These are phyloP conservation scores for Cinclus cinclus DNA, from an alignment of 2,113 vertebrate species.

Conservation along the genomic window DNA sequence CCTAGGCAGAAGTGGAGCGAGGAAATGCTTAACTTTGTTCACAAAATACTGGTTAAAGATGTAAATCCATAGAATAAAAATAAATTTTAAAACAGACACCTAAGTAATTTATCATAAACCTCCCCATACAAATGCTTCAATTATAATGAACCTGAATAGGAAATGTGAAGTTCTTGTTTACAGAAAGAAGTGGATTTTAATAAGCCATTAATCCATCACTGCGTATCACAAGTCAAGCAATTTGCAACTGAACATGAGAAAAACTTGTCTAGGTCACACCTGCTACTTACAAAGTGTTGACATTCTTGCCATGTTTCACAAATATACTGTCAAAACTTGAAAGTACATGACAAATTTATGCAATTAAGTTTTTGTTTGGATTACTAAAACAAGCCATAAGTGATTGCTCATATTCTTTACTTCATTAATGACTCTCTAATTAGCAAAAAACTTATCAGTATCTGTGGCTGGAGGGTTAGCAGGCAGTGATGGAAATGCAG, in stretches of 20 bases:
- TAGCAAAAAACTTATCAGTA: conserved; percentile 69
- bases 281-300: conserved; percentile 30
- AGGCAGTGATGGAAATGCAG: conserved; percentile 65
- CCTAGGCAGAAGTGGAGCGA: not conserved
- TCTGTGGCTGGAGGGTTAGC: conserved; percentile 67
- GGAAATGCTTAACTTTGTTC: not conserved
- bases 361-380: conserved; percentile 63
- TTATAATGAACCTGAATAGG: not conserved
- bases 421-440: conserved; percentile 73
- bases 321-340: conserved; percentile 46
- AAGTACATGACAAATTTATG: conserved; percentile 51
- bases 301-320: conserved; percentile 46
- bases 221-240: not conserved
- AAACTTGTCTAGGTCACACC: conserved; percentile 4
- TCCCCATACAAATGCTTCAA: not conserved
- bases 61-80: not conserved
- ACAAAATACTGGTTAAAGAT: not conserved
- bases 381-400: conserved; percentile 58
- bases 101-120: not conserved
- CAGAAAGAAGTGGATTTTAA: conserved; percentile 20
- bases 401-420: conserved; percentile 70
- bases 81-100: not conserved
- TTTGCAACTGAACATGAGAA: conserved; percentile 15
- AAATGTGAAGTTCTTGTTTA: conserved; percentile 12
- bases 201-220: conserved; percentile 26